These are phyloP conservation scores for Scaptomyza montana DNA, from an alignment of 1,140 invertebrate genomes.

Conservation along the genomic window DNA sequence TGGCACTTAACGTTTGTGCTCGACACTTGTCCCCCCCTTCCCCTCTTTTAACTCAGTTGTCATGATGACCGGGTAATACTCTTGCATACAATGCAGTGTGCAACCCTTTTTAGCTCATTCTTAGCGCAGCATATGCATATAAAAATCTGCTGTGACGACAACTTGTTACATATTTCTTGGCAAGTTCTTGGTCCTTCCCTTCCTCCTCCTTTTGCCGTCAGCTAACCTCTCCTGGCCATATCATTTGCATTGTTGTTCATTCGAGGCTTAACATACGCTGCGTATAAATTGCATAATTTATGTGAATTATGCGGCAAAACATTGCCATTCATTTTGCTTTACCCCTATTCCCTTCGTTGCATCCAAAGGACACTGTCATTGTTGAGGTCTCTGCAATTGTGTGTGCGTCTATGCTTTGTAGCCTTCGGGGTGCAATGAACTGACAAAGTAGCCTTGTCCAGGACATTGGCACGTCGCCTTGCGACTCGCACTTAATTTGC, in stretches of 20 bases:
- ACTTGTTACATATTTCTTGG: constrained; percentile 67
- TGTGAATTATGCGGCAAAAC: constrained; percentile 80
- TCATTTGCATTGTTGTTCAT: constrained; percentile 76
- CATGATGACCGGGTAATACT: constrained; percentile 31
- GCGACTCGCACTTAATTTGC: constrained; percentile 64
- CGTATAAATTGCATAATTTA: constrained; percentile 82
- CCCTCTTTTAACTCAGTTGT: constrained; percentile 44
- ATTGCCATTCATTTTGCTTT: constrained; percentile 19
- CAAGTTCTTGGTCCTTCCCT: constrained; percentile 34
- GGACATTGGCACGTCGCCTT: constrained; percentile 68
- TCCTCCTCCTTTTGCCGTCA: not conserved
- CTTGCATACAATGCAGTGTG: constrained; percentile 30
- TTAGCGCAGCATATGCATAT: constrained; percentile 26
- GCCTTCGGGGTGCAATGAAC: constrained; percentile 77
- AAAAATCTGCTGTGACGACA: constrained; percentile 59
- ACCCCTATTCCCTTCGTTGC: not conserved
- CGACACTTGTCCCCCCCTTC: constrained; percentile 1
- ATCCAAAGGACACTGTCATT: constrained; percentile 19
- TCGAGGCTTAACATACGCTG: constrained; percentile 71
- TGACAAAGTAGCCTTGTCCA: constrained; percentile 75
- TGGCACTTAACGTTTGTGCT: constrained; percentile 17
- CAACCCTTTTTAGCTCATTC: constrained; percentile 40
- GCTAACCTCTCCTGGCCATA: constrained; percentile 9
- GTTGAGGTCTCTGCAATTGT: constrained; percentile 9
- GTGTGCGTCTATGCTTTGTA: constrained; percentile 27